These are phyloP conservation scores for Eupithecia subfuscata DNA, from an alignment of 2,888 invertebrate species.

Conservation along the genomic window DNA sequence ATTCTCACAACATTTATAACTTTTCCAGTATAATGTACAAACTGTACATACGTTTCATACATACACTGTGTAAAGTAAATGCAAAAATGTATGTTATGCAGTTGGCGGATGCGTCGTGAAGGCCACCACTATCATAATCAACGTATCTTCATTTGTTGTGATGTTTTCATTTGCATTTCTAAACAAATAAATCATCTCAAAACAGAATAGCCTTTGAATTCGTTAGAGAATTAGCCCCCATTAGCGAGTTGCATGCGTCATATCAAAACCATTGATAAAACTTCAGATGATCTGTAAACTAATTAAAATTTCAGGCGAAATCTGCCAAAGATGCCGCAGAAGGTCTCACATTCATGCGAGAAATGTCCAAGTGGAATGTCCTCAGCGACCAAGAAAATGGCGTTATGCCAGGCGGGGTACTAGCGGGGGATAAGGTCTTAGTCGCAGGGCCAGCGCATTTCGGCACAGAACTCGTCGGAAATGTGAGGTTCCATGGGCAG, in stretches of 20 bases:
- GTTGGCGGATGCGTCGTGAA: neutral
- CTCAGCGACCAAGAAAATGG: slow-evolving; percentile 85
- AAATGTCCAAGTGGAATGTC: slow-evolving; percentile 96
- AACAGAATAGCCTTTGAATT: neutral
- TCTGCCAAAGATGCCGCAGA: slow-evolving; percentile 94
- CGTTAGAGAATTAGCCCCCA: neutral
- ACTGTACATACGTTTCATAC: neutral
- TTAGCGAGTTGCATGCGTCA: neutral
- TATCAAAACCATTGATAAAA: neutral
- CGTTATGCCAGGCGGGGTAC: slow-evolving; percentile 67
- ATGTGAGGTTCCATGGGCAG: slow-evolving; percentile 86
- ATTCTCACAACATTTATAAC: no score
- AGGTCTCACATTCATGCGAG: slow-evolving; percentile 97
- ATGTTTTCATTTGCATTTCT: no score
- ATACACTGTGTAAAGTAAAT: neutral
- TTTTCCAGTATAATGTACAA: neutral
- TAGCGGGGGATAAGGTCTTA: slow-evolving; percentile 58
- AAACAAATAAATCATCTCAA: neutral
- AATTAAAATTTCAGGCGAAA: slow-evolving; percentile 86
- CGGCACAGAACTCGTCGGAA: slow-evolving; percentile 88
- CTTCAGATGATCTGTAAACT: neutral
- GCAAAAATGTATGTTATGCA: neutral
- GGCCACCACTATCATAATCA: neutral
- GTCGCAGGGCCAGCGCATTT: slow-evolving; percentile 96
- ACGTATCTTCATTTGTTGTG: neutral